Evolutionary conservation across 2,113 vertebrate species (phyloP), one percentile per base, ranked within the genome.

Genomic region (Thunnus maccoyii): DNA sequence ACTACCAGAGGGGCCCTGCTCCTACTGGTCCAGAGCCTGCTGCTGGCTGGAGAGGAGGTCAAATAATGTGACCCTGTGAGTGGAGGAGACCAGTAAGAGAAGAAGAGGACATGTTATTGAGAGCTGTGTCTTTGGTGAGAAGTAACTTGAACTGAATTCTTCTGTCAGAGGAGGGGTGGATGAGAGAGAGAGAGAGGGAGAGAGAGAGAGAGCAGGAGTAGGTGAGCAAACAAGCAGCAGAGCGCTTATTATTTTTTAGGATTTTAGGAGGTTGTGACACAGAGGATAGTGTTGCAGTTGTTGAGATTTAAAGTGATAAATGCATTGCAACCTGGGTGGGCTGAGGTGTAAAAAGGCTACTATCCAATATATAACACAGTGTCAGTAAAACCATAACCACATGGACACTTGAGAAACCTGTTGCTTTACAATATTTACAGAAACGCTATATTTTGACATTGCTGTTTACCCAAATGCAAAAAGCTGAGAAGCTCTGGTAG

Each of bases 81-180:
- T 77, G 27, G 58, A 74, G 25, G 12, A 3, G 11, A 32, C 15
- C 22, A 22, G 57, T 80, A 57, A 76, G 61, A 17, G 46, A 64
- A 82, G 78, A 70, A 48, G 63, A 73, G 80, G 51, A 44, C 44
- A 15, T 46, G 75, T 70, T 48, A 62, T 22, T 51, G 41, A 82
- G 74, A 68, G 61, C 18, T 51, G 32, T 11, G 3, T 44, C 69
- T 51, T 61, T 70, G 58, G 27, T 67, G 71, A 73, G 56, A 56
- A 62, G 83, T 70, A 73, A 78, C 62, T 20, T 73, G 47, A 85
- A 58, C 73, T 58, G 47, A 32, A 69, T 51, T 70, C 48, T 71
- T 81, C 52, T 65, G 41, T 81, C 70, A 25, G 27, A 61, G 30
- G 14, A 46, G 30, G 65, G 50, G n/a, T 51, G 36, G 5, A 20